Evolutionary conservation across 1,140 invertebrate genomes (phyloP).

Genomic region (Trigoniulus corallinus): DNA sequence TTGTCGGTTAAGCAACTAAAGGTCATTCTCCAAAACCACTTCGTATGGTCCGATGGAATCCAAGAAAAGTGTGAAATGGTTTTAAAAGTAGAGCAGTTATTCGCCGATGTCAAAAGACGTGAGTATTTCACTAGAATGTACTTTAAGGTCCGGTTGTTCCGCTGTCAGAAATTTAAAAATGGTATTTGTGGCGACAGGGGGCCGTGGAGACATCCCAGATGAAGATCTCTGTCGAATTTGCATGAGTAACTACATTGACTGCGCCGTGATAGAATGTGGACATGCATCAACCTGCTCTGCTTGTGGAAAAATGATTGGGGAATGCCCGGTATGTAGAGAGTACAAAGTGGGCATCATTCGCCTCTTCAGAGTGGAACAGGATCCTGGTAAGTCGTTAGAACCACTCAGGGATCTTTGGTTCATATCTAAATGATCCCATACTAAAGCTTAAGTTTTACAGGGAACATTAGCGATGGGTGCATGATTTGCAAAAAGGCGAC

Average conservation of each 20-base stretch:
- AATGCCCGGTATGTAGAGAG: not conserved
- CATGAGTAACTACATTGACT: not conserved
- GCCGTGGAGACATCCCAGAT: not conserved
- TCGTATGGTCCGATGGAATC: not conserved
- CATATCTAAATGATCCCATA: not conserved
- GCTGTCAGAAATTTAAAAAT: not conserved
- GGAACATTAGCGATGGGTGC: not conserved
- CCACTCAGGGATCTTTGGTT: not conserved
- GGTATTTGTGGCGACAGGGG: not conserved
- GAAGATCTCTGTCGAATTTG: not conserved
- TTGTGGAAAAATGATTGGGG: not conserved
- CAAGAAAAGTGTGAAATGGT: not conserved
- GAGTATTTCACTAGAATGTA: not conserved
- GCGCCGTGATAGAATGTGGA: not conserved
- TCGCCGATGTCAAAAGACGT: not conserved
- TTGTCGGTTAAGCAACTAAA: not conserved
- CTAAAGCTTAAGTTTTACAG: not conserved
- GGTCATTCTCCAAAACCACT: not conserved
- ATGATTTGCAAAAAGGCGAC: not conserved
- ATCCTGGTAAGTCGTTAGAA: not conserved
- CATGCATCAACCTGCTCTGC: not conserved
- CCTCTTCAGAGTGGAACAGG: not conserved
- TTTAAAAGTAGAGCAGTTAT: not conserved
- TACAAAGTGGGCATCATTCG: not conserved
- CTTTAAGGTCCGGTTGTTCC: not conserved